Percentiles rank a stretch among this genome's conserved stretches.
Evolutionary conservation across 2,797 vertebrate genomes (phyloP).

Genomic region (Thunnus albacares): DNA sequence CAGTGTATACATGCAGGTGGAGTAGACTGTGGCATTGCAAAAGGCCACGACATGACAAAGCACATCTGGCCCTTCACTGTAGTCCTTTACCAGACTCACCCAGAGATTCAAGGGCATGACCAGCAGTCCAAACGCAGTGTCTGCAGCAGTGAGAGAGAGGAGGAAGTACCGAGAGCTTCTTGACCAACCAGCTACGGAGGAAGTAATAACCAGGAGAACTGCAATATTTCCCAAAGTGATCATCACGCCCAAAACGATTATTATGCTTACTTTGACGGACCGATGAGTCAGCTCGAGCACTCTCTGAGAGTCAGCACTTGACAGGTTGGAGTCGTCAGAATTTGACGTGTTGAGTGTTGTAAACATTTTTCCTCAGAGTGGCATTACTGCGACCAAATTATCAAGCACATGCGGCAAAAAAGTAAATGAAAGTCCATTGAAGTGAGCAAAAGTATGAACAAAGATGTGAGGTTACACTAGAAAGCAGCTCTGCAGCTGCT

Average conservation of each 20-base stretch:
- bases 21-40: constrained; percentile 87
- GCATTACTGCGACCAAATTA: constrained; percentile 36
- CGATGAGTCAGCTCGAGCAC: constrained; percentile 76
- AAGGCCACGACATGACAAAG: constrained; percentile 89
- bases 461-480: not conserved
- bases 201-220: constrained; percentile 88
- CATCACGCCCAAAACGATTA: constrained; percentile 85
- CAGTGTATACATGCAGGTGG: constrained; percentile 90
- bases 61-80: constrained; percentile 80
- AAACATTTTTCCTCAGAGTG: constrained; percentile 67
- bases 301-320: constrained; percentile 55
- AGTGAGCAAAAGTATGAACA: not conserved
- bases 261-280: constrained; percentile 85
- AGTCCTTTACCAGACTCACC: constrained; percentile 85
- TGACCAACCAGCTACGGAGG: constrained; percentile 90
- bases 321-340: constrained; percentile 55
- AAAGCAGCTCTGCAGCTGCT: constrained; percentile 17
- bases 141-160: constrained; percentile 88
- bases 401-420: not conserved
- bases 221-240: constrained; percentile 88
- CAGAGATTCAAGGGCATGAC: constrained; percentile 90
- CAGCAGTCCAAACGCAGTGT: constrained; percentile 87
- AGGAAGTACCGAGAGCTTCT: constrained; percentile 88
- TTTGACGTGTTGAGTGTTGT: constrained; percentile 52
- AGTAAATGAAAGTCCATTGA: not conserved